Base-by-base conservation (phyloP, 2,113 vertebrate species). In the Macroglossus sobrinus region DNA sequence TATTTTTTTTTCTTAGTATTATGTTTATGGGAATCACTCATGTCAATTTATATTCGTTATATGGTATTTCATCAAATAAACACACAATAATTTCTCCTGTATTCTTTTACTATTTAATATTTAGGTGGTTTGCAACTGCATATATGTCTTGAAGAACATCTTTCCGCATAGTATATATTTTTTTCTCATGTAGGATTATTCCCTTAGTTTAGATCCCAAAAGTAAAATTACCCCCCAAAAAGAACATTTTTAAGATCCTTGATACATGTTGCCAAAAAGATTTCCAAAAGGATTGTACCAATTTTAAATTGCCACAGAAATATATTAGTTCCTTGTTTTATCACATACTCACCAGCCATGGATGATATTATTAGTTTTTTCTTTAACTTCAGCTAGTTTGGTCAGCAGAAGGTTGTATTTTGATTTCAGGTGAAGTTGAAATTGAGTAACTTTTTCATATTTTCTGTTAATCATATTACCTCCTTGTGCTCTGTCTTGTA, bases 31-130 rank as follows among this genome's bases (percentile, higher is more conserved):
- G 33, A 45, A 3, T 69, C 71, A 50, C 50, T 13, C 33, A 38
- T 53, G 19, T 59, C 38, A 7, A 55, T 78, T 96, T 40, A 66
- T 43, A 78, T 78, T 72, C 86, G 14, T n/a, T 90, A 28, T 35
- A 50, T 92, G 53, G 81, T 86, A 72, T 72, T 94, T 85, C 21
- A 63, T 74, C 76, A 84, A 75, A 55, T 80, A 89, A 89, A 91
- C 68, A 69, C 59, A 40, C 9, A 30, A 43, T 59, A 63, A 35
- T 61, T 81, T 84, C 10, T 63, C 24, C 50, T 33, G 5, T 71
- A 13, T 96, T 79, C n/a, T 57, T 50, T 13, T 50, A 57, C 53
- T 72, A 15, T 84, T 94, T 26, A 43, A 18, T 86, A 78, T 40
- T 63, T 69, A 76, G 21, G 12, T 89, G 55, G 22, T 82, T 86